Evolutionary conservation across 1,140 invertebrate species (phyloP), one percentile per base, ranked within the genome.

Genomic region (Helicoverpa zea): DNA sequence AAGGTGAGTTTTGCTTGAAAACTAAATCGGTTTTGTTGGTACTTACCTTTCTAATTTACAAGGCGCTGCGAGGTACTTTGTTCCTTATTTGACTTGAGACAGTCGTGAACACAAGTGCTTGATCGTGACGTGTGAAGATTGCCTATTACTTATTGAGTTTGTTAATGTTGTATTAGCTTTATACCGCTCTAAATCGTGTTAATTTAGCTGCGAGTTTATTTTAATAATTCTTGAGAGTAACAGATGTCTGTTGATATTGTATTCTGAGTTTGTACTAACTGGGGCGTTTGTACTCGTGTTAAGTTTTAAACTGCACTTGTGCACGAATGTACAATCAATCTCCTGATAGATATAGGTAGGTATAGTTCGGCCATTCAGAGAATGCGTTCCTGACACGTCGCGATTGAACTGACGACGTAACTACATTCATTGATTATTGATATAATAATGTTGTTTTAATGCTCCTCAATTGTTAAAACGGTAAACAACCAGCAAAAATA

Each of bases 1-100:
- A 56, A 79, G 76, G 76, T 79, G 76, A 79, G 66, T 68, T 70
- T 79, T 52, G 63, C 64, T 79, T 79, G 76, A 79, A 79, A 70
- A 79, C 76, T 70, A 79, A 79, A 64, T 68, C 52, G 63, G 35
- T 79, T 79, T 68, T 68, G 52, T 79, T 79, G 76, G 64, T 70
- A 70, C 76, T 70, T 70, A 70, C 76, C 64, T 29, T 79, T 79
- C 64, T 70, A 79, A 79, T 79, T 79, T 79, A 70, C 76, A 49
- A 5, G 52, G 52, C n/a, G 64, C 23, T 79, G 76, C 30, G 64
- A 64, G 64, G 63, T 64, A 79, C 30, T 79, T 79, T 79, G 52
- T 79, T 23, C 76, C 35, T 68, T 79, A 79, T 79, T 79, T 66
- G 64, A 66, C 54, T 79, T 59, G 64, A 16, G 54, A 59, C 16